A percentile compares a stretch with the other conserved stretches of the same genome.
phyloP scores from a whole-genome alignment of 2,888 invertebrate genomes.

The Piscicola geometra region DNA sequence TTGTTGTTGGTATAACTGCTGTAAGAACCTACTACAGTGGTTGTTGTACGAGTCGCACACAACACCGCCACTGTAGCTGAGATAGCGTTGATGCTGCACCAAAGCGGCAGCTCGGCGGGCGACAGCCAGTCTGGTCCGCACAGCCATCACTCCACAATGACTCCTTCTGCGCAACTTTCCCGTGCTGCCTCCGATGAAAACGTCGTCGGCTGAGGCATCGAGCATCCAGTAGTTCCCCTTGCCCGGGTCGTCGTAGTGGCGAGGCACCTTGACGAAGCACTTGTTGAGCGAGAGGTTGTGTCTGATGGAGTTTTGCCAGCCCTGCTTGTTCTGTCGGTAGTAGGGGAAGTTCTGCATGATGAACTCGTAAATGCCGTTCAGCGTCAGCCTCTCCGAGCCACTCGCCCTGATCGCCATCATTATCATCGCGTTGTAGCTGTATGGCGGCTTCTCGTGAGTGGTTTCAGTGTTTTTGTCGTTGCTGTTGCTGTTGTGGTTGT shows the following conservation, averaged over 20 bases:
- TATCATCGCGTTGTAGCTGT: constrained; percentile 95
- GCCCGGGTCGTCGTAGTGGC: constrained; percentile 97
- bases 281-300: constrained; percentile 96
- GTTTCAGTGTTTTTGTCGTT: neutral
- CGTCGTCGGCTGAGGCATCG: constrained; percentile 92
- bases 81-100: constrained; percentile 22
- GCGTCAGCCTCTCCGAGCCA: constrained; percentile 83
- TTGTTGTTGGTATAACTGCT: constrained; percentile 1
- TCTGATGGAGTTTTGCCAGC: constrained; percentile 98
- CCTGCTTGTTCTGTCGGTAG: constrained; percentile 94
- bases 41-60: neutral
- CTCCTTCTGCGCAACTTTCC: constrained; percentile 76
- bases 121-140: constrained; percentile 25
- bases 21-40: constrained; percentile 10
- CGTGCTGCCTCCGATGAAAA: constrained; percentile 94
- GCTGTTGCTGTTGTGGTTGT: neutral
- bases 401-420: constrained; percentile 98
- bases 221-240: constrained; percentile 99
- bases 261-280: constrained; percentile 80
- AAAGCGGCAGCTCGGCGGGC: constrained; percentile 24
- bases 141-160: constrained; percentile 18
- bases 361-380: constrained; percentile 96
- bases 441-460: constrained; percentile 72
- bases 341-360: constrained; percentile 98
- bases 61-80: neutral